Evolutionary conservation across 37 sponge, comb jelly and placozoan genomes (phyloP).

Genomic region (Diacarnus erythraeanus): DNA sequence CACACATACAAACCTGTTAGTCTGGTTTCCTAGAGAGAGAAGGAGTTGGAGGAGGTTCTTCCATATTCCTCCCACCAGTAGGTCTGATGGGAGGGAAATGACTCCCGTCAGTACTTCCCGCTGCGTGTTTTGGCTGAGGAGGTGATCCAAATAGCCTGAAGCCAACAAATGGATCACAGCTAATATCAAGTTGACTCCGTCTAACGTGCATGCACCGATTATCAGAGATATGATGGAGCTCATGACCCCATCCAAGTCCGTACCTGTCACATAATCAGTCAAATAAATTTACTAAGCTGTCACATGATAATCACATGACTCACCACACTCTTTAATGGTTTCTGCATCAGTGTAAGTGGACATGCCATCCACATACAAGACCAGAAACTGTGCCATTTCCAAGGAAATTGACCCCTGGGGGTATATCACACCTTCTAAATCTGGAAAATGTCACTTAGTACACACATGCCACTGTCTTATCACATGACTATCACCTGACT

Average conservation of each 20-base stretch:
- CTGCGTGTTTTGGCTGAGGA: neutral
- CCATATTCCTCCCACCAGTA: neutral
- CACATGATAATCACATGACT: constrained; percentile 6
- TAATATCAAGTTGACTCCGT: neutral
- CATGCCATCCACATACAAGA: constrained; percentile 14
- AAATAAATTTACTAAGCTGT: too few species aligned
- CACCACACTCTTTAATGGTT: neutral
- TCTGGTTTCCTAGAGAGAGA: neutral
- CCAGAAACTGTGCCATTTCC: constrained; percentile 13
- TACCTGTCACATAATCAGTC: neutral
- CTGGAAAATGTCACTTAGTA: neutral
- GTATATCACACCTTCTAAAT: neutral
- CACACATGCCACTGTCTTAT: neutral
- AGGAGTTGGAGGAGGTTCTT: neutral
- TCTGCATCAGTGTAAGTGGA: neutral
- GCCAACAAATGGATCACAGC: neutral
- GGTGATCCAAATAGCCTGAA: neutral
- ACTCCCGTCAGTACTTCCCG: neutral
- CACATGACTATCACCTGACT: constrained; percentile 10
- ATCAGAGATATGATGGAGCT: neutral
- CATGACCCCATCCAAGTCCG: neutral
- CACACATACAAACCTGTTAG: neutral
- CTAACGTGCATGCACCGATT: neutral
- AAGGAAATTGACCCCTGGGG: constrained; percentile 2
- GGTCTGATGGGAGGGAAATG: neutral